Evolutionary conservation across 2,113 vertebrate genomes (phyloP), one percentile per base, ranked within the genome.

Genomic region (Toxotes chatareus): DNA sequence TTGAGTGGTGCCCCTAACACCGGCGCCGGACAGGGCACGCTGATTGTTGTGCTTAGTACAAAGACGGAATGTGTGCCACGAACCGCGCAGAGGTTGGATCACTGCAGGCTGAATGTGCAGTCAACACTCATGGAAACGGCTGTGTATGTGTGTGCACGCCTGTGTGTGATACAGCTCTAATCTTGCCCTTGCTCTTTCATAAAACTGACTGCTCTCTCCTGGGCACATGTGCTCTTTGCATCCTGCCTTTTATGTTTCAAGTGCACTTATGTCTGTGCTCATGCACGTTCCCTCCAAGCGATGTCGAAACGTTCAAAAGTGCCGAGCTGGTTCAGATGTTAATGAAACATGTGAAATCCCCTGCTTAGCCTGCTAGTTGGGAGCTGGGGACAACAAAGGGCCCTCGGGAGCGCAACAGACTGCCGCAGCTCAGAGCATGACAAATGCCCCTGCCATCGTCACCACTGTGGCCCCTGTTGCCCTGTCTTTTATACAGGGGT

Each of bases 311-410:
- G 81, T 82, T 88, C 80, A 46, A 88, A 92, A 91, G 91, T 73
- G 92, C 89, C 77, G 86, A 90, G 89, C 81, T 89, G 93, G 93
- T 94, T 96, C 93, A 93, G 94, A 96, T 94, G 95, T 93, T 96
- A 95, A 96, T 96, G 92, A 93, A 93, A 94, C 93, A 93, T 93
- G 91, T 91, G 76, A 94, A 95, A 94, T 95, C 94, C 92, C 90
- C 92, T 95, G 95, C 95, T 96, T 95, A 95, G 94, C 94, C 93
- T 95, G 94, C 95, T 95, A 92, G 91, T 95, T 90, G 94, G 88
- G 82, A 88, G 63, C 82, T 10, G 73, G 71, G 92, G 90, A 86
- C 93, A 96, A 97, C 96, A 97, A 96, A 96, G 93, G 93, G 91
- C 90, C 90, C 88, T 68, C 10, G 83, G 88, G 91, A 88, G 78